These are phyloP conservation scores for Acridotheres tristis DNA, from an alignment of 2,797 vertebrate species.

Conservation along the genomic window DNA sequence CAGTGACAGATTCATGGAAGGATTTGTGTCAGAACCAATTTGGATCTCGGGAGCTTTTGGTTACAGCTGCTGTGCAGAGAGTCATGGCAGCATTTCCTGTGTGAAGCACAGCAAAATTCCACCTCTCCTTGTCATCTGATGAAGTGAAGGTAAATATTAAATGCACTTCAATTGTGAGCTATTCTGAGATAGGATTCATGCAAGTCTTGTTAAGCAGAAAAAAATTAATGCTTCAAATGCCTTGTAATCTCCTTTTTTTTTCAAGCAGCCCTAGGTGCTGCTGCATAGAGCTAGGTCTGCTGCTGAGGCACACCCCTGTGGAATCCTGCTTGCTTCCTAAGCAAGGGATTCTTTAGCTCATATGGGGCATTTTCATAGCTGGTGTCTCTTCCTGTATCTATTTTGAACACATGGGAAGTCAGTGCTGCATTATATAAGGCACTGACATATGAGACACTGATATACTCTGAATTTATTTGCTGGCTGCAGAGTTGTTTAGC, in stretches of 20 bases:
- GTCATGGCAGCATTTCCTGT: fast-evolving
- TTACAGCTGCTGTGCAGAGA: not conserved
- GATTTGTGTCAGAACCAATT: not conserved
- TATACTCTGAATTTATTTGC: not conserved
- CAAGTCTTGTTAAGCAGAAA: not conserved
- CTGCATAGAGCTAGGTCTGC: not conserved
- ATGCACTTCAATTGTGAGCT: not conserved
- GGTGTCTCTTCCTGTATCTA: not conserved
- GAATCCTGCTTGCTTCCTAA: not conserved
- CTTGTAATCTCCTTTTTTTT: not conserved
- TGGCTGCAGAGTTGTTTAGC: not conserved
- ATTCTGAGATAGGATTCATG: not conserved
- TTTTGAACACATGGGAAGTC: not conserved
- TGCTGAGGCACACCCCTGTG: not conserved
- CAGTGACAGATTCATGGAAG: not conserved
- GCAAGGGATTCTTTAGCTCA: not conserved
- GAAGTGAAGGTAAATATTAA: not conserved
- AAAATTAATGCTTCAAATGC: not conserved
- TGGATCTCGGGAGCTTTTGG: not conserved
- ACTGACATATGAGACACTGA: not conserved
- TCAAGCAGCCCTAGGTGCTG: not conserved
- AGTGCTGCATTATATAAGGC: not conserved
- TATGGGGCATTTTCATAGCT: not conserved
- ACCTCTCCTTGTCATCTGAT: not conserved
- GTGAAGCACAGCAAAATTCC: not conserved